These are phyloP conservation scores for Cantharis rustica DNA, from an alignment of 2,888 invertebrate genomes.

Conservation along the genomic window DNA sequence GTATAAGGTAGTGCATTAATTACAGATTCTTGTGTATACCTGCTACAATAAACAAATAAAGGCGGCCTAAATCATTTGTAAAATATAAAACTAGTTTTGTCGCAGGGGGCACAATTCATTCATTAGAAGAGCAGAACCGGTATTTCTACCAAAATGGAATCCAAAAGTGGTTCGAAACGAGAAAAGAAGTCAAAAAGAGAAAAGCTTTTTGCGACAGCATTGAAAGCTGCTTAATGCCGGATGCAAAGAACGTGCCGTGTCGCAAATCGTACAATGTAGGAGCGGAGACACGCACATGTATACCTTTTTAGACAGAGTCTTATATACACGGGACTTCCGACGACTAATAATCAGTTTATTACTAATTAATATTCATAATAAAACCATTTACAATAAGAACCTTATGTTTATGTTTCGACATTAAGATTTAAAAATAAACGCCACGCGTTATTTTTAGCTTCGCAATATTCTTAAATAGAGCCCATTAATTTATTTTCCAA, in stretches of 20 bases:
- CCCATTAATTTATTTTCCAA: background rate
- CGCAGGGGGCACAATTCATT: background rate
- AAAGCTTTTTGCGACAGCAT: constrained; percentile 13
- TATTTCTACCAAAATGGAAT: background rate
- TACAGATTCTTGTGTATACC: constrained; percentile 21
- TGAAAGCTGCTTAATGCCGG: constrained; percentile 22
- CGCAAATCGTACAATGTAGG: constrained; percentile 18
- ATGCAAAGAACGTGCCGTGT: constrained; percentile 23
- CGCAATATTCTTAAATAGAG: background rate
- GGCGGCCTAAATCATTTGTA: background rate
- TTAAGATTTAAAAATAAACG: background rate
- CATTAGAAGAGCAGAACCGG: background rate
- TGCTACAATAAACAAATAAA: constrained; percentile 17
- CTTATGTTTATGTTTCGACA: constrained; percentile 10
- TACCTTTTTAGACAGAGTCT: constrained; percentile 32
- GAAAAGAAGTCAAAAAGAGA: background rate
- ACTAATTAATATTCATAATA: constrained; percentile 36
- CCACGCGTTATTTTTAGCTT: background rate
- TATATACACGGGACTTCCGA: constrained; percentile 35
- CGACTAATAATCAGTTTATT: constrained; percentile 35
- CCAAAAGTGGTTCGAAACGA: background rate
- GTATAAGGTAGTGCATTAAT: constrained; percentile 26
- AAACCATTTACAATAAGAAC: constrained; percentile 15
- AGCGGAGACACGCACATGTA: constrained; percentile 26
- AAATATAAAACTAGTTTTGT: background rate